Evolutionary conservation across 2,797 vertebrate species (phyloP), one percentile per base, ranked within the genome.

Genomic region (Dryobates pubescens): DNA sequence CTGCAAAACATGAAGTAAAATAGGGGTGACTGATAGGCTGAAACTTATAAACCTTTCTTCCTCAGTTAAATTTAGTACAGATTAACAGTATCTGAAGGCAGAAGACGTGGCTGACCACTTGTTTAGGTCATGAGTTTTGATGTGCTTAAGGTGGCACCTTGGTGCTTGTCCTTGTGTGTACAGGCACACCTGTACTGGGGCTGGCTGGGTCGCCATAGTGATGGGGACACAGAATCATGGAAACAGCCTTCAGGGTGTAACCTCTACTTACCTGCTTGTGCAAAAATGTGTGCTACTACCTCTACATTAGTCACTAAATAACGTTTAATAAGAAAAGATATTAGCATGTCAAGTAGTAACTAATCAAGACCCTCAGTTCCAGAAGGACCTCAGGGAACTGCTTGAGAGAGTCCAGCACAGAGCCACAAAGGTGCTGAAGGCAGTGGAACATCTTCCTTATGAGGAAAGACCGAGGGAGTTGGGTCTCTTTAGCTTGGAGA

Each of bases 1-100:
- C 34, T 81, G 29, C 54, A 81, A 73, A 92, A 88, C 10, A 38
- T 17, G 59, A 86, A 75, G 29, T 62, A 62, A 83, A 85, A 41
- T 8, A 73, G 20, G 8, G 22, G 12, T 84, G 63, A 64, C 13
- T 83, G 51, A 58, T 63, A 41, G 30, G 22, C 6, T 72, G 56
- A 74, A 78, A 69, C 17, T 62, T 56, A 7, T 19, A 57, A 74
- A 10, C 38, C 32, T 65, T 87, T 78, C 63, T 78, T 43, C 32
- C 53, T 72, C 27, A 9, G 18, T 13, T 71, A 78, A 57, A 38
- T 76, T 63, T 61, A 23, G 43, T 71, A 14, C 10, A 57, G 49
- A 45, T 58, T 45, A 68, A 51, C n/a, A 34, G 11, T 54, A 41
- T 20, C 41, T 34, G 58, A 65, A 64, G 10, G 63, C 56, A 79